phyloP scores from a whole-genome alignment of 1,140 invertebrate species.

The Mya arenaria region DNA sequence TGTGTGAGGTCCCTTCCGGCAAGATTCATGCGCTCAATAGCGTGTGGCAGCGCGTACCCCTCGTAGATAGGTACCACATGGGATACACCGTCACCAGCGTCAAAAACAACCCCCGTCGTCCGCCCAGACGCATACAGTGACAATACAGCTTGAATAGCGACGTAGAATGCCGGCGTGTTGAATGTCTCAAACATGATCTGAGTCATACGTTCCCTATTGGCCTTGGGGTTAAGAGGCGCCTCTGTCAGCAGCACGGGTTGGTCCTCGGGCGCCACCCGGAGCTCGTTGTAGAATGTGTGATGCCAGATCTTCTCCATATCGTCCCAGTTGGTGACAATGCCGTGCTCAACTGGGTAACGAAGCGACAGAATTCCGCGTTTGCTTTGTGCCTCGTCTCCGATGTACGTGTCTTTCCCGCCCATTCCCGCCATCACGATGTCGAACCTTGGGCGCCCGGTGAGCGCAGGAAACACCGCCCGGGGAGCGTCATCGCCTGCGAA shows the following conservation, averaged over 20 bases:
- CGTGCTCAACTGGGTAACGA: constrained; percentile 91
- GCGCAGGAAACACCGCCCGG: constrained; percentile 93
- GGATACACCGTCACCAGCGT: constrained; percentile 95
- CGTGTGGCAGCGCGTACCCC: constrained; percentile 88
- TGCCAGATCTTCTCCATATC: constrained; percentile 85
- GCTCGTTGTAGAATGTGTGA: constrained; percentile 96
- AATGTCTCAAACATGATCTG: constrained; percentile 84
- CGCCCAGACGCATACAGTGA: constrained; percentile 96
- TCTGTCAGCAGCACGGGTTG: constrained; percentile 77
- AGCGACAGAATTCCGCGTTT: constrained; percentile 5
- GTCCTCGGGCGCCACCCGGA: constrained; percentile 83
- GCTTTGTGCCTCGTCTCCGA: constrained; percentile 28
- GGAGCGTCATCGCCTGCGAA: constrained; percentile 95
- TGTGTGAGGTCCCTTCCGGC: constrained; percentile 97
- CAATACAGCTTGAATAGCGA: constrained; percentile 94
- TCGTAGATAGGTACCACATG: constrained; percentile 95
- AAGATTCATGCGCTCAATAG: constrained; percentile 94
- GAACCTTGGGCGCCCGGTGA: constrained; percentile 91
- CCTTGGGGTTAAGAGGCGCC: constrained; percentile 75
- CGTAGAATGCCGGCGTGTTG: constrained; percentile 96
- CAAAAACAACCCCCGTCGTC: constrained; percentile 96
- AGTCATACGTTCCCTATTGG: constrained; percentile 84
- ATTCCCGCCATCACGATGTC: constrained; percentile 62
- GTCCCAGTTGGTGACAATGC: constrained; percentile 96
- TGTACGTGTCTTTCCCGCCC: constrained; percentile 11